Conservation (phyloP, 2,113 vertebrate genomes). For the Xiphophorus maculatus region DNA sequence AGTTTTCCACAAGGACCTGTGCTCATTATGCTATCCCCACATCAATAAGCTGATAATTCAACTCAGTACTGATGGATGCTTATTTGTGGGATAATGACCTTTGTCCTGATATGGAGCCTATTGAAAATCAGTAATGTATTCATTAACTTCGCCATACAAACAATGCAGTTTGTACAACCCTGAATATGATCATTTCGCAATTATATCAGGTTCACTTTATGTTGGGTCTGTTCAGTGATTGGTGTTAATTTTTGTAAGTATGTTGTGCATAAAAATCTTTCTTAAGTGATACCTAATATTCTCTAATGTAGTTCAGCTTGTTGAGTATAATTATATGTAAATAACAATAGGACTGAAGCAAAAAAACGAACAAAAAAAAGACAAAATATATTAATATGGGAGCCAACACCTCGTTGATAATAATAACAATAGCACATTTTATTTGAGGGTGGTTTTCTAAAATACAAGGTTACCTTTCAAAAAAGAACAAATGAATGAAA, state of each 20-base stretch:
- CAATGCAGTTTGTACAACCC: conserved; percentile 37
- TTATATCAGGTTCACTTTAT: conserved; percentile 10
- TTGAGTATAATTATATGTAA: neutral
- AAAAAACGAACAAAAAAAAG: neutral
- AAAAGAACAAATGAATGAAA: too few species aligned
- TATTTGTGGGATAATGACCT: conserved; percentile 55
- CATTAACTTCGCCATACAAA: conserved; percentile 40
- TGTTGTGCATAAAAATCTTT: neutral
- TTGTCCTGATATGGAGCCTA: conserved; percentile 49
- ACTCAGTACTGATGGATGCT: conserved; percentile 36
- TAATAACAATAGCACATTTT: too few species aligned
- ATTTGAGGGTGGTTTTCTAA: too few species aligned
- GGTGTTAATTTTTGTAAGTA: neutral
- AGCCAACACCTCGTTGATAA: neutral
- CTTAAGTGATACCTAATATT: neutral
- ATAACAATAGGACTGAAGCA: neutral
- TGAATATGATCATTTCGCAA: conserved; percentile 30
- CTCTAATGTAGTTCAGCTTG: neutral
- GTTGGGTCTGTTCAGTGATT: neutral
- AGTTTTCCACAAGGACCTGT: conserved; percentile 45
- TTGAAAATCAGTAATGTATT: conserved; percentile 58
- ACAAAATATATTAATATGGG: neutral
- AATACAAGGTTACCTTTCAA: too few species aligned
- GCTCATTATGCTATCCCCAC: conserved; percentile 34
- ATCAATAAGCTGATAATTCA: conserved; percentile 58